Base-by-base conservation (phyloP, 2,797 vertebrate genomes). In the Picus viridis region DNA sequence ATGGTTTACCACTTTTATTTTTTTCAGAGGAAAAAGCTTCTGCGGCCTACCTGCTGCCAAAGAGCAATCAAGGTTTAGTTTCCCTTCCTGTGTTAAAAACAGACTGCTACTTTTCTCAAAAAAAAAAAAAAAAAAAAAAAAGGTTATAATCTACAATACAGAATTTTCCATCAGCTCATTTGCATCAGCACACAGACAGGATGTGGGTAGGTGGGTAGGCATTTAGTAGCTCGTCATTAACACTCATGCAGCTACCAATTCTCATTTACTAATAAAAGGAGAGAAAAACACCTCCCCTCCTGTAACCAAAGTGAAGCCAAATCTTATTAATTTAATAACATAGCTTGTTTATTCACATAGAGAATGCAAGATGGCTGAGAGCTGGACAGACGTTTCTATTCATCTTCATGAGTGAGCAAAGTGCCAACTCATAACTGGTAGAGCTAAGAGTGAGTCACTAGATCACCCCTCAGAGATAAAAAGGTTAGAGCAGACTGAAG, bases 401-500 rank as follows among this genome's bases (percentile, higher is more conserved):
- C 43, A 67, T 95, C 88, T 93, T 95, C 56, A 58, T 0, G 1
- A 92, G 74, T 62, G 89, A 97, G 84, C 59, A 73, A 94, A 93
- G 83, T 51, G 90, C 69, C 94, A 83, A 95, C 71, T 95, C 92
- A 72, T 69, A 57, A 14, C 57, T 64, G 67, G 62, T 73, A 43
- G 83, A 91, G 87, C 61, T 82, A 51, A 77, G 88, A 90, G 20
- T 88, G 88, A 97, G 78, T 95, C 95, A 97, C 96, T 92, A 92
- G 88, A 92, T 93, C 76, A 58, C 72, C 96, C 49, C 71, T 69
- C 86, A 88, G 77, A 91, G 65, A 95, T 87, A 95, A 96, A 96
- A 97, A 97, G 92, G 91, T 96, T 95, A 93, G 82, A 88, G 68
- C 49, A 81, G 74, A 96, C 77, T 96, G 81, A 47, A 95, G 73